Conservation (phyloP, 2,113 vertebrate species). For the Formicarius rufipectus region DNA sequence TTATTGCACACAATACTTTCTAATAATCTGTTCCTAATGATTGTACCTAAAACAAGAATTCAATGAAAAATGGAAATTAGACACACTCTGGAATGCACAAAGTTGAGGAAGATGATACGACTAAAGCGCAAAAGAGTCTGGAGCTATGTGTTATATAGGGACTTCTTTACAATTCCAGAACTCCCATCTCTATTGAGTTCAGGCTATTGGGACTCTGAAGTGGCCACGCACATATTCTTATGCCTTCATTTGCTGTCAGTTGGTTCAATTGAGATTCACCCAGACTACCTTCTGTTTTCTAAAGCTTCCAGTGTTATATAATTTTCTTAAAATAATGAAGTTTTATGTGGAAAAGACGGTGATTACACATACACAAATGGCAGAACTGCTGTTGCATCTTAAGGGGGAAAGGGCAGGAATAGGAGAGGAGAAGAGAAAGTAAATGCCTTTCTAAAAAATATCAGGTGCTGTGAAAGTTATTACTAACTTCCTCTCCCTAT, state of each 20-base stretch:
- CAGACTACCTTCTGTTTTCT: not conserved
- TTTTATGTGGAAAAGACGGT: not conserved
- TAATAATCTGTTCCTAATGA: not conserved
- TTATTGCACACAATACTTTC: not conserved
- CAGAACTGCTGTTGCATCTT: not conserved
- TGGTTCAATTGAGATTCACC: not conserved
- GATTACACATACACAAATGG: not conserved
- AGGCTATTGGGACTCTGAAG: not conserved
- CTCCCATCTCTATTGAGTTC: not conserved
- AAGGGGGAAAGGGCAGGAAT: rapidly evolving
- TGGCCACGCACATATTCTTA: not conserved
- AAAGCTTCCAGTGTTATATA: not conserved
- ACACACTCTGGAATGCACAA: not conserved
- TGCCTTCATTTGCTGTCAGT: not conserved
- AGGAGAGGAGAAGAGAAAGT: not conserved
- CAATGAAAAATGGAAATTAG: not conserved
- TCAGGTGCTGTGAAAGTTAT: not conserved
- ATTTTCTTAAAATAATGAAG: not conserved
- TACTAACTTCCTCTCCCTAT: not conserved
- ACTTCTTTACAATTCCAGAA: not conserved
- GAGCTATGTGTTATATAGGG: not conserved
- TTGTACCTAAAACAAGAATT: not conserved
- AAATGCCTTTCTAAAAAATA: not conserved
- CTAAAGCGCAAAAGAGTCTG: not conserved
- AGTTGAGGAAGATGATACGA: not conserved